phyloP scores from a whole-genome alignment of 2,797 vertebrate species.

The Gorsachius magnificus region DNA sequence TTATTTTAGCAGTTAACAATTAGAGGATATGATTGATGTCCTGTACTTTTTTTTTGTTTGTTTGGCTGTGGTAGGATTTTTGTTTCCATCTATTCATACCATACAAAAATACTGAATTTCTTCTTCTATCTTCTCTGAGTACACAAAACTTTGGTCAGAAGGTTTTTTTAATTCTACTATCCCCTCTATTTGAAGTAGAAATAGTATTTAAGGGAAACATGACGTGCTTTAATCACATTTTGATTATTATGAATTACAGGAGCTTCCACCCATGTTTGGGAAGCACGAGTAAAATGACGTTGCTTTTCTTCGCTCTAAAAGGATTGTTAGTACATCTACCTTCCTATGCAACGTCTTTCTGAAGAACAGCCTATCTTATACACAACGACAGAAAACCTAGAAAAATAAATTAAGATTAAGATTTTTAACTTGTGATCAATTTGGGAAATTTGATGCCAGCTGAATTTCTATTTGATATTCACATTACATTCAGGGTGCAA shows the following conservation, averaged over 20 bases:
- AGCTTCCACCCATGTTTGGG: background rate
- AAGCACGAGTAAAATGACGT: background rate
- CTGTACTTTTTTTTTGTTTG: background rate
- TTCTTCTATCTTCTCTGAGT: background rate
- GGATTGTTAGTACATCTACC: background rate
- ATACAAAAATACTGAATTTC: background rate
- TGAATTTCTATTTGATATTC: slow-evolving; percentile 31
- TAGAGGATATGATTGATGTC: background rate
- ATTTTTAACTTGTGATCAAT: slow-evolving; percentile 26
- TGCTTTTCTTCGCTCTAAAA: background rate
- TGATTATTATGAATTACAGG: background rate
- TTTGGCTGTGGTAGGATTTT: background rate
- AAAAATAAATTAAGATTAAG: slow-evolving; percentile 46
- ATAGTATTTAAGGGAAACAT: background rate
- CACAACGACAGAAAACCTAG: slow-evolving; percentile 1
- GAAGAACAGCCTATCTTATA: slow-evolving; percentile 26
- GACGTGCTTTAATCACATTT: background rate
- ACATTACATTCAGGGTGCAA: slow-evolving; percentile 21
- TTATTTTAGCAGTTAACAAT: background rate
- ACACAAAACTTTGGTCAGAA: background rate
- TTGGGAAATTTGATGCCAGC: background rate
- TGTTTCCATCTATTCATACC: background rate
- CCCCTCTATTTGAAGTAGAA: background rate
- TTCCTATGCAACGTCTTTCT: background rate
- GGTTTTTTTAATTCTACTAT: background rate